Conservation (phyloP, 2,888 invertebrate genomes). For the Tholera decimalis region DNA sequence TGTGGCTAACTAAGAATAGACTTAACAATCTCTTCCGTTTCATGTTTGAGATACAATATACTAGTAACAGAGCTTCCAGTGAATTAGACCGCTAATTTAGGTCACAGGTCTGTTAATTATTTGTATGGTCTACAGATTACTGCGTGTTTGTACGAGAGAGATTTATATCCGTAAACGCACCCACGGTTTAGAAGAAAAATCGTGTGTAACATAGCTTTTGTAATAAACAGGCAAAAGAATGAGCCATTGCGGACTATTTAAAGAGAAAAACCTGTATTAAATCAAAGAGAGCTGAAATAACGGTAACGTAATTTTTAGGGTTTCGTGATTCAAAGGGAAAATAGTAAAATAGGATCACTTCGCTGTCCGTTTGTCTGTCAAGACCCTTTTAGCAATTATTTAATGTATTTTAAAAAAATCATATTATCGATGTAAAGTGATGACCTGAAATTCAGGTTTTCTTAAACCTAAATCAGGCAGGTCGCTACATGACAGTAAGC, state of each 20-base stretch:
- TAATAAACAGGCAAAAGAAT: constrained; percentile 10
- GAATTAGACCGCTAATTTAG: constrained; percentile 31
- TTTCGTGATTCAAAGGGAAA: too few relatives aligned
- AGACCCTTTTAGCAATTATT: too few relatives aligned
- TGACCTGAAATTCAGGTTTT: too few relatives aligned
- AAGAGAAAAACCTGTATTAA: not conserved
- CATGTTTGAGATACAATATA: constrained; percentile 19
- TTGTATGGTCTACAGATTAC: constrained; percentile 3
- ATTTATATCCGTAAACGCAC: constrained; percentile 41
- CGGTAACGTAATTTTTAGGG: too few relatives aligned
- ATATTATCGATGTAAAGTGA: too few relatives aligned
- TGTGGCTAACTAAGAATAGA: constrained; percentile 28
- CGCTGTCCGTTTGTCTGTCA: too few relatives aligned
- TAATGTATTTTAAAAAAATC: too few relatives aligned
- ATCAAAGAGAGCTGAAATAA: constrained; percentile 11
- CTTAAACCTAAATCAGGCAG: too few relatives aligned
- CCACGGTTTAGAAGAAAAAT: constrained; percentile 32
- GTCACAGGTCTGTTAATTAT: constrained; percentile 45
- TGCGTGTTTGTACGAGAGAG: constrained; percentile 31
- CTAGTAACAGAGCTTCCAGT: constrained; percentile 8
- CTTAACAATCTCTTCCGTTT: constrained; percentile 25
- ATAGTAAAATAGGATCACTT: too few relatives aligned
- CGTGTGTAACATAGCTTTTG: constrained; percentile 1
- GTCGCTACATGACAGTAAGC: too few relatives aligned
- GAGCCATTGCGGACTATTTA: not conserved